Base-by-base conservation (phyloP, 1,140 invertebrate genomes). In the Sesamia nonagrioides region DNA sequence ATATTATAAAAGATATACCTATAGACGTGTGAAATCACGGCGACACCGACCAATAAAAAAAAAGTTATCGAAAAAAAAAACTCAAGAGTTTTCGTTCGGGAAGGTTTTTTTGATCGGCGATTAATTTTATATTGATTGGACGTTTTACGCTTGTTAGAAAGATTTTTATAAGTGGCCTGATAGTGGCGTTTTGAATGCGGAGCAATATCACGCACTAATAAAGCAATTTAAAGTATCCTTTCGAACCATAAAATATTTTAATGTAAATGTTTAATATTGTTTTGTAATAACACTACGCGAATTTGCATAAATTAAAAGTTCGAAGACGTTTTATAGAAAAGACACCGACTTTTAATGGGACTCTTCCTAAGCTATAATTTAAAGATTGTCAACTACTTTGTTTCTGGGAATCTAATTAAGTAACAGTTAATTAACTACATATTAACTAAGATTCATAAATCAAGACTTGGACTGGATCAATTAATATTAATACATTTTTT, bases 1-100 rank as follows among this genome's bases (percentile, higher is more conserved):
- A 84, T 84, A 84, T 86, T 86, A 84, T 86, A 85, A 84, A 83
- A 84, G 74, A 86, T 77, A 85, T 88, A 85, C 68, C 82, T 83
- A 86, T 81, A 77, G 79, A 92, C 84, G 90, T 91, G 89, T 92
- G 88, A 90, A 91, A 88, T 86, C 84, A 86, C 84, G 83, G 83
- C 79, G 83, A 86, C 86, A 86, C 81, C 79, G 80, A 54, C 72
- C 71, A 77, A 83, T 69, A 82, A 83, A 84, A 86, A 82, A 80
- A 83, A 78, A 58, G 5, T 45, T 54, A 54, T 45, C 8, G 35
- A 76, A 40, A 77, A 63, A 77, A 63, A 17, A 54, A 66, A 76
- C 11, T 69, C 45, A 54, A 72, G 50, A 66, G 35, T 56, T 77
- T 42, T 66, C 60, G 61, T 48, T 63, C 17, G 18, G 2, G 45